phyloP scores from a whole-genome alignment of 2,888 invertebrate genomes.

The Baccha elongata region DNA sequence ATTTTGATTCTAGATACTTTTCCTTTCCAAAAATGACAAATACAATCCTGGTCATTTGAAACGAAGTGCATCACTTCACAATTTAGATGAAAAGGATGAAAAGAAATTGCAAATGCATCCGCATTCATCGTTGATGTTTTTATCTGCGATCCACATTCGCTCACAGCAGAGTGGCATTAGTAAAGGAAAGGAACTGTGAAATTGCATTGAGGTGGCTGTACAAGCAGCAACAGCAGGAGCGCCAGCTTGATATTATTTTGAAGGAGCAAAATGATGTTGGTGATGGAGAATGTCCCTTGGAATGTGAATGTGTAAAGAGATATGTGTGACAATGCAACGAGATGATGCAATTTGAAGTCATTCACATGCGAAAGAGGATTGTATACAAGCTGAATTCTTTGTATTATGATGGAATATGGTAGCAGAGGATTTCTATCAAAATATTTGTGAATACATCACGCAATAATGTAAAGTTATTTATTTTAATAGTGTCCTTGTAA shows the following conservation, averaged over 20 bases:
- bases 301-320: constrained; percentile 20
- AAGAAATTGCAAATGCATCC: constrained; percentile 70
- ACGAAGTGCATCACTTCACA: constrained; percentile 13
- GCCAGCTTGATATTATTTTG: neutral
- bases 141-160: constrained; percentile 66
- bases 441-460: constrained; percentile 69
- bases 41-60: neutral
- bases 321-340: constrained; percentile 14
- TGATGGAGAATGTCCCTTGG: constrained; percentile 48
- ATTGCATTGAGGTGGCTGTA: constrained; percentile 59
- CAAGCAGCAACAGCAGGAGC: neutral
- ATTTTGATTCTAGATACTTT: too few species aligned
- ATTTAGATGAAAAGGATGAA: constrained; percentile 54
- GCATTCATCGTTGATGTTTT: constrained; percentile 69
- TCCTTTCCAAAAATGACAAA: neutral
- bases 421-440: constrained; percentile 33
- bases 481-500: constrained; percentile 41
- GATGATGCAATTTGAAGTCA: constrained; percentile 63
- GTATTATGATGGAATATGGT: constrained; percentile 20
- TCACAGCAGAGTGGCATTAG: constrained; percentile 22
- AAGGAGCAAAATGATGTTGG: constrained; percentile 14
- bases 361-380: constrained; percentile 60
- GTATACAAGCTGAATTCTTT: constrained; percentile 34
- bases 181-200: constrained; percentile 64
- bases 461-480: constrained; percentile 71